Conservation (phyloP, 2,888 invertebrate species). For the Stenotaenia linearis region DNA sequence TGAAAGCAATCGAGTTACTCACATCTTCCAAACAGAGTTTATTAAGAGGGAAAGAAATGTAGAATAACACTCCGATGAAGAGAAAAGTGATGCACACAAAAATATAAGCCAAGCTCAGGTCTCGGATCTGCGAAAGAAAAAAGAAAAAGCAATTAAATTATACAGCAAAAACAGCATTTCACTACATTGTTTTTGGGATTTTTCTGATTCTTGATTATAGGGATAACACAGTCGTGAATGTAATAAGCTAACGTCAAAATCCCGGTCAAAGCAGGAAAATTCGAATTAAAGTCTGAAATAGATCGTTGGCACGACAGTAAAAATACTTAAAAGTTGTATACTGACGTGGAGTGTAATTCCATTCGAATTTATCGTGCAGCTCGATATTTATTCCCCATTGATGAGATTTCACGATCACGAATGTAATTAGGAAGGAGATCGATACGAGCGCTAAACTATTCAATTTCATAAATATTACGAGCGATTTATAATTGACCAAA, state of each 20-base stretch:
- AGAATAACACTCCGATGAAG: conserved; percentile 72
- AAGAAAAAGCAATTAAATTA: too few relatives aligned
- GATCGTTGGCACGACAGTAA: too few relatives aligned
- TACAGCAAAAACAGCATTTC: too few relatives aligned
- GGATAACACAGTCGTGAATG: conserved; percentile 85
- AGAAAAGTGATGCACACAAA: conserved; percentile 76
- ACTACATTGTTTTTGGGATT: conserved; percentile 77
- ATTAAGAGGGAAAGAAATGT: conserved; percentile 73
- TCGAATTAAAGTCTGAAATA: conserved; percentile 48
- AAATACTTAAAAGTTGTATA: too few relatives aligned
- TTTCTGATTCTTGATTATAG: conserved; percentile 74
- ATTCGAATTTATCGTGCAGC: conserved; percentile 44
- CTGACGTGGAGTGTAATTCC: conserved; percentile 50
- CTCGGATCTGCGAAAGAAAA: too few relatives aligned
- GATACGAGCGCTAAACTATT: conserved; percentile 80
- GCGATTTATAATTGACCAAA: conserved; percentile 74
- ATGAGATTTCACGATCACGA: conserved; percentile 66
- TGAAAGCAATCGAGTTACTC: conserved; percentile 51
- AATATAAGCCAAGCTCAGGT: conserved; percentile 73
- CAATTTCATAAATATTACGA: conserved; percentile 87
- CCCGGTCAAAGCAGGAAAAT: conserved; percentile 53
- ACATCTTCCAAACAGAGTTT: conserved; percentile 87
- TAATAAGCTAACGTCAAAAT: conserved; percentile 73
- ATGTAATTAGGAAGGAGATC: conserved; percentile 68
- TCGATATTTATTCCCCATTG: conserved; percentile 71